Percentiles rank a stretch among this genome's conserved stretches.
Evolutionary conservation across 2,797 vertebrate species (phyloP).

Genomic region (Spheniscus humboldti): DNA sequence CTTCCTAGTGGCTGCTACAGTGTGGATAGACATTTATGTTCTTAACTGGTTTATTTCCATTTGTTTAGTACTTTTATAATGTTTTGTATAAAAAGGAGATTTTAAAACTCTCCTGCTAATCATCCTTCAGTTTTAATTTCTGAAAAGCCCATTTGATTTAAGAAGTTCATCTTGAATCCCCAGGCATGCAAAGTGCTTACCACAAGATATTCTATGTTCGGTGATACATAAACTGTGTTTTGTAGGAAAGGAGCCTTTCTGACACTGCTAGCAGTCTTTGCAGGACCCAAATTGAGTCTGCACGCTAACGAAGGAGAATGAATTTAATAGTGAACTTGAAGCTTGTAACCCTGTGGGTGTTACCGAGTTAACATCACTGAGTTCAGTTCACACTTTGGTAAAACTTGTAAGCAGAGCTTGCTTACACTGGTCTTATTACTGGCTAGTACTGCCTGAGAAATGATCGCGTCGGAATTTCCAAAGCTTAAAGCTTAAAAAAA

Average conservation of each 20-base stretch:
- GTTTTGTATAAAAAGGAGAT: not conserved
- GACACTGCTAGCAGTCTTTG: not conserved
- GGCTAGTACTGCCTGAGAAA: not conserved
- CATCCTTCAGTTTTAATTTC: not conserved
- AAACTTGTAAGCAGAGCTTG: not conserved
- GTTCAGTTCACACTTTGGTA: not conserved
- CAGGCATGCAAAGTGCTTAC: not conserved
- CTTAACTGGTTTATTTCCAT: not conserved
- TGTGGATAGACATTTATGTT: not conserved
- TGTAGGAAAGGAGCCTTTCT: not conserved
- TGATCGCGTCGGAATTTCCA: not conserved
- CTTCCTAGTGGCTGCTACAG: not conserved
- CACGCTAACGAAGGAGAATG: not conserved
- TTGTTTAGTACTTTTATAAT: not conserved
- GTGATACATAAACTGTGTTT: not conserved
- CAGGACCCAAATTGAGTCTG: not conserved
- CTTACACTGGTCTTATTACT: rapidly evolving
- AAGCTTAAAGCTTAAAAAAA: not conserved
- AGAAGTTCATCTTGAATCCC: not conserved
- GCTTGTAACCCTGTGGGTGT: not conserved
- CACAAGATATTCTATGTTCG: not conserved
- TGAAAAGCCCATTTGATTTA: not conserved
- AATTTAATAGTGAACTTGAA: not conserved
- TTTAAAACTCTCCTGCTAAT: not conserved
- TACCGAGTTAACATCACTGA: not conserved